phyloP scores from a whole-genome alignment of 2,888 invertebrate genomes.

The Xanthorhoe designata region DNA sequence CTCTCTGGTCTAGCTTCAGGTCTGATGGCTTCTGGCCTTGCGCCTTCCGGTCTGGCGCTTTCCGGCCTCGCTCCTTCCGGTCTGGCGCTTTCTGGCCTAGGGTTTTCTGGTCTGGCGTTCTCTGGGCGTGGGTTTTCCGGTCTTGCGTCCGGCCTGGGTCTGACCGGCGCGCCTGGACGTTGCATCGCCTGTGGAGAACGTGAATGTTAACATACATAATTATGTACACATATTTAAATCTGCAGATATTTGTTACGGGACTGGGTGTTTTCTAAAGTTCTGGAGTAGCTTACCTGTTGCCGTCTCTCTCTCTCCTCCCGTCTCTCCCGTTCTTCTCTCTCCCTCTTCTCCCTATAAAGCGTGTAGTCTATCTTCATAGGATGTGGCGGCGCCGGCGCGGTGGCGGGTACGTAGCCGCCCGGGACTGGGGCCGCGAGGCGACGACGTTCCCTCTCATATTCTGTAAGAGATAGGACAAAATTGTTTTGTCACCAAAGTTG shows the following conservation, averaged over 20 bases:
- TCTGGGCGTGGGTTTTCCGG: conserved; percentile 41
- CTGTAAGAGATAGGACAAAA: no score
- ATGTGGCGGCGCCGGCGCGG: conserved; percentile 61
- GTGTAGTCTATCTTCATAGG: conserved; percentile 84
- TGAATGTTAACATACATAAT: not conserved
- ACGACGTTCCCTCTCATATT: conserved; percentile 79
- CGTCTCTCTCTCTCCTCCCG: conserved; percentile 67
- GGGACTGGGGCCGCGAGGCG: conserved; percentile 64
- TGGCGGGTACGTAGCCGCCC: conserved; percentile 78
- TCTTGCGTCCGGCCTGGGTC: conserved; percentile 52
- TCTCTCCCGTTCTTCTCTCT: conserved; percentile 85
- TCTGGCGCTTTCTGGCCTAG: conserved; percentile 2
- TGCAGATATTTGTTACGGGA: no score
- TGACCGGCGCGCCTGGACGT: conserved; percentile 42
- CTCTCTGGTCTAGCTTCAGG: conserved; percentile 23
- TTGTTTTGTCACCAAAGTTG: no score
- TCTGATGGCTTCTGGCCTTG: conserved; percentile 16
- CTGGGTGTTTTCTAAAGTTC: no score
- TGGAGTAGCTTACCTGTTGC: conserved; percentile 52
- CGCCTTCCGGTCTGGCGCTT: conserved; percentile 14
- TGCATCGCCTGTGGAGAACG: conserved; percentile 33
- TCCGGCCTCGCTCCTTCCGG: conserved; percentile 13
- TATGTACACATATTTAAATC: no score
- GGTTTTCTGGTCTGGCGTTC: conserved; percentile 5
- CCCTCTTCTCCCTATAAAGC: conserved; percentile 88